Conservation (phyloP, 2,113 vertebrate species). For the Plestiodon gilberti region DNA sequence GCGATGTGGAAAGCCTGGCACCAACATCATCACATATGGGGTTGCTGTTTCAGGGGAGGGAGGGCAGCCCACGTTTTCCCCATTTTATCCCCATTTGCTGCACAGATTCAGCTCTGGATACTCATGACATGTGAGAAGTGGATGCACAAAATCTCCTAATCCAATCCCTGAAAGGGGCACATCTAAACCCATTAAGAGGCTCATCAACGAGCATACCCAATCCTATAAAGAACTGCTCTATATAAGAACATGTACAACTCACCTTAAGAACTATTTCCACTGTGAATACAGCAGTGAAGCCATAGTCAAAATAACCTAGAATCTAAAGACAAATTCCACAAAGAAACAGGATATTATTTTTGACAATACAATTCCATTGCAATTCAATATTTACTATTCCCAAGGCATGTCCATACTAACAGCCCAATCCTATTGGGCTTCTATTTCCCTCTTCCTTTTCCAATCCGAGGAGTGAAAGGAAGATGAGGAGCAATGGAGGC, state of each 20-base stretch:
- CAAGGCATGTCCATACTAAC: background rate
- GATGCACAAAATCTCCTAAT: background rate
- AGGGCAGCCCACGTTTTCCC: too few relatives aligned
- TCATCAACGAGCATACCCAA: background rate
- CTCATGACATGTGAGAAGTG: background rate
- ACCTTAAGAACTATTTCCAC: slow-evolving; percentile 97
- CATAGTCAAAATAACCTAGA: slow-evolving; percentile 91
- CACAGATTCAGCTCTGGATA: background rate
- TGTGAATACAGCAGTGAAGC: slow-evolving; percentile 95
- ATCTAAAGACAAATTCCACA: slow-evolving; percentile 75
- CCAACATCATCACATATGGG: background rate
- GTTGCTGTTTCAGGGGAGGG: too few relatives aligned
- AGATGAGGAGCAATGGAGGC: too few relatives aligned
- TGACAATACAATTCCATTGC: background rate
- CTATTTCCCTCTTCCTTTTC: too few relatives aligned
- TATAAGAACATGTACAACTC: slow-evolving; percentile 12
- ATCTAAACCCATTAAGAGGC: background rate
- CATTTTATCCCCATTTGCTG: background rate
- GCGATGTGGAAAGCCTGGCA: background rate
- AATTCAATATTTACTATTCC: background rate
- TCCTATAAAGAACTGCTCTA: background rate
- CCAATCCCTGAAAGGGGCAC: background rate
- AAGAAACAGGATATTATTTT: background rate
- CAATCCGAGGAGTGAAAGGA: too few relatives aligned
- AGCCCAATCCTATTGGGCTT: too few relatives aligned